A percentile compares a stretch with the other conserved stretches of the same genome.
These are phyloP conservation scores for Theocolax elegans DNA, from an alignment of 1,140 invertebrate species.

Conservation along the genomic window DNA sequence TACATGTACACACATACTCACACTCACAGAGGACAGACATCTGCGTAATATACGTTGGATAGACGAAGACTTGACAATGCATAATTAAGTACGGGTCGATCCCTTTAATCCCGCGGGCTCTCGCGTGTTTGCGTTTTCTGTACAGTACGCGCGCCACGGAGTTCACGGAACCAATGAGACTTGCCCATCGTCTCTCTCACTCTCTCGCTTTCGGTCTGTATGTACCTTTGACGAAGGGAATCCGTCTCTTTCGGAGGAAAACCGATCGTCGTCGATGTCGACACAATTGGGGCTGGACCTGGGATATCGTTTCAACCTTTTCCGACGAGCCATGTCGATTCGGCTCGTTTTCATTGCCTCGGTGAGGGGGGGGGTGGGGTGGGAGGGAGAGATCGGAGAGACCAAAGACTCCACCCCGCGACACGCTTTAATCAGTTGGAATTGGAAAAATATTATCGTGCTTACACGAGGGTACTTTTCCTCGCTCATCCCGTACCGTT, in stretches of 20 bases:
- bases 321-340: too few species aligned
- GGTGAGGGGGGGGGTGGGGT: too few species aligned
- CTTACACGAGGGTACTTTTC: conserved; percentile 9
- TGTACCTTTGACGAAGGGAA: neutral
- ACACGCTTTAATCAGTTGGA: conserved; percentile 40
- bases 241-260: too few species aligned
- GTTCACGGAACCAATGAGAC: neutral
- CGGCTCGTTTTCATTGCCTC: conserved; percentile 37
- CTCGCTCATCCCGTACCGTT: neutral
- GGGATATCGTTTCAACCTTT: too few species aligned
- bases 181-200: neutral
- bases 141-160: neutral
- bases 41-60: too few species aligned
- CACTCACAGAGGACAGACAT: too few species aligned
- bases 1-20: too few species aligned
- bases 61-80: conserved; percentile 30
- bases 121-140: conserved; percentile 40
- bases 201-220: neutral
- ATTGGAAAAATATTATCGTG: conserved; percentile 42
- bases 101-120: conserved; percentile 40
- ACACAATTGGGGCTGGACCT: conserved; percentile 41
- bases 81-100: conserved; percentile 43
- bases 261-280: conserved; percentile 36
- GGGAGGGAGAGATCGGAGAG: too few species aligned
- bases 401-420: neutral